A percentile compares a stretch with the other conserved stretches of the same genome.
Evolutionary conservation across 2,113 vertebrate genomes (phyloP).

Genomic region (Tachycineta bicolor): DNA sequence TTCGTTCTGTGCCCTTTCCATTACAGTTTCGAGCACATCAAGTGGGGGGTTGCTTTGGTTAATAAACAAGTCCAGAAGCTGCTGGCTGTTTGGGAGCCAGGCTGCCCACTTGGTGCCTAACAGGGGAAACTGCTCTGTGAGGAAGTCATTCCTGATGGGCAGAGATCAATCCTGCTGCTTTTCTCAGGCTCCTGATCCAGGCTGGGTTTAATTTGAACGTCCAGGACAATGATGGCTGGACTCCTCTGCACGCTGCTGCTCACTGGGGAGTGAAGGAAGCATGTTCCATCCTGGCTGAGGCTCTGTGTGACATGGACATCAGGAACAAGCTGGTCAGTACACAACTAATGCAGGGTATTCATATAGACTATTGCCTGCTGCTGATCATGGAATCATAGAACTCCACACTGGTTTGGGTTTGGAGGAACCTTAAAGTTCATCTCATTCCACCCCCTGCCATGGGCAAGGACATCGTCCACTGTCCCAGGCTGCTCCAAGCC

Average conservation of each 20-base stretch:
- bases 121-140: accelerated
- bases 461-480: neutral
- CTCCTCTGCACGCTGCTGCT: constrained; percentile 90
- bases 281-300: constrained; percentile 88
- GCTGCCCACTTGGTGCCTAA: neutral
- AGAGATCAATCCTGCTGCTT: neutral
- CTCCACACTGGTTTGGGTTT: neutral
- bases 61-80: neutral
- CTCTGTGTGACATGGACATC: constrained; percentile 91
- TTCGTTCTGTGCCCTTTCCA: neutral
- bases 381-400: neutral
- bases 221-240: constrained; percentile 91
- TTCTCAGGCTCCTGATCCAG: constrained; percentile 87
- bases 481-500: accelerated
- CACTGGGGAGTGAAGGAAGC: constrained; percentile 95
- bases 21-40: neutral
- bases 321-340: constrained; percentile 89
- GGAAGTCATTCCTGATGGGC: neutral
- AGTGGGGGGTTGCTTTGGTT: neutral
- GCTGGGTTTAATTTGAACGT: constrained; percentile 88
- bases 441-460: neutral
- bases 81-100: neutral
- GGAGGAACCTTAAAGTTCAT: neutral
- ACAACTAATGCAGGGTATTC: neutral
- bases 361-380: neutral